Percentiles rank a stretch among this genome's conserved stretches.
Evolutionary conservation across 2,888 invertebrate species (phyloP).

Genomic region (Agrotis segetum): DNA sequence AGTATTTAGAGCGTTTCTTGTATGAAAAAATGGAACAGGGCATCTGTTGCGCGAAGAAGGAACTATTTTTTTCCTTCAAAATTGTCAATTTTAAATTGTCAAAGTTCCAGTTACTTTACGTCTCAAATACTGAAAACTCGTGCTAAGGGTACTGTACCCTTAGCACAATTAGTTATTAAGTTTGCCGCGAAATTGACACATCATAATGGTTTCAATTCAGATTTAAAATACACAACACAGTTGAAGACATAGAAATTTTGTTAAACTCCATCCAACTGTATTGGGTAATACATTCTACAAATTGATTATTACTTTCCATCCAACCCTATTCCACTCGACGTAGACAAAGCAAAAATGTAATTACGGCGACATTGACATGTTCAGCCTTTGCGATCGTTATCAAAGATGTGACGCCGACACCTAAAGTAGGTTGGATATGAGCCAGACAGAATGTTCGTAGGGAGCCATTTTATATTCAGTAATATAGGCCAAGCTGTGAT

Average conservation of each 20-base stretch:
- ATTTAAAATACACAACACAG: not conserved
- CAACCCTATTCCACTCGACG: slow-evolving; percentile 7
- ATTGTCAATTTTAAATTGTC: too few species aligned
- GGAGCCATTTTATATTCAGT: slow-evolving; percentile 3
- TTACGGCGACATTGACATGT: slow-evolving; percentile 39
- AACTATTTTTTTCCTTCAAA: too few species aligned
- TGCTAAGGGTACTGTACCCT: too few species aligned
- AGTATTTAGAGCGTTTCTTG: too few species aligned
- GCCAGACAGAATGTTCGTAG: slow-evolving; percentile 19
- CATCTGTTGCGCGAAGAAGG: too few species aligned
- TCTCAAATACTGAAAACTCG: too few species aligned
- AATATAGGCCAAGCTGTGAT: slow-evolving; percentile 16
- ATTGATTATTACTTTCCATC: slow-evolving; percentile 4
- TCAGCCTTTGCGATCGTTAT: slow-evolving; percentile 33
- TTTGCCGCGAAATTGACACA: not conserved
- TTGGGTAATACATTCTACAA: slow-evolving; percentile 1
- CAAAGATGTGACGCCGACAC: slow-evolving; percentile 14
- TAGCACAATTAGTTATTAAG: slow-evolving; percentile 6
- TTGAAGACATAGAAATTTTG: not conserved
- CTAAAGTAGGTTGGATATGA: slow-evolving; percentile 22
- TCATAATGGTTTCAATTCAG: not conserved
- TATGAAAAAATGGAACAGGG: too few species aligned
- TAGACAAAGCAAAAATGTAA: slow-evolving; percentile 42
- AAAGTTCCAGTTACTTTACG: too few species aligned
- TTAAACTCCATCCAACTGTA: not conserved